These are phyloP conservation scores for Hydrophis major DNA, from an alignment of 2,797 vertebrate genomes.

Conservation along the genomic window DNA sequence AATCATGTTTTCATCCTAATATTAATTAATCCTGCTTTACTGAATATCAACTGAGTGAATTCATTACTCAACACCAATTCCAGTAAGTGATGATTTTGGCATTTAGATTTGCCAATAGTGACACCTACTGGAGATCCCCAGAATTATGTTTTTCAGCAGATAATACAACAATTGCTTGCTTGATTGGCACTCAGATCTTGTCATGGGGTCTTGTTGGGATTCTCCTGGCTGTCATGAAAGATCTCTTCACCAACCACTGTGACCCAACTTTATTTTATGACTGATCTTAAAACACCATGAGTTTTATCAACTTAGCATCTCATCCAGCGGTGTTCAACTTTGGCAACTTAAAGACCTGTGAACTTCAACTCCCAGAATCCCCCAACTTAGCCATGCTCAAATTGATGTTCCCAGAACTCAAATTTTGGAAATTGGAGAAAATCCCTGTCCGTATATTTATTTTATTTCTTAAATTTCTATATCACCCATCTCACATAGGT, in stretches of 20 bases:
- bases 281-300: not conserved
- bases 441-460: not conserved
- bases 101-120: slow-evolving; percentile 77
- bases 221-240: no score
- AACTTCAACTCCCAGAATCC: not conserved
- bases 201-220: not conserved
- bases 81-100: slow-evolving; percentile 13
- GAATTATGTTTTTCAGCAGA: not conserved
- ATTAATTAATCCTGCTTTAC: not conserved
- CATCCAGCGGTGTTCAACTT: not conserved
- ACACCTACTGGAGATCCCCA: slow-evolving; percentile 72
- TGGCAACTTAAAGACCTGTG: not conserved
- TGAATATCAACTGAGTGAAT: not conserved
- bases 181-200: not conserved
- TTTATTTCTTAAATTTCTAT: not conserved
- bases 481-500: not conserved
- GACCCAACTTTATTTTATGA: no score
- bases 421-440: not conserved
- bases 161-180: not conserved
- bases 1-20: not conserved
- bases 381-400: not conserved
- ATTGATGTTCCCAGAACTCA: not conserved
- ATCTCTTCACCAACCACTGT: no score
- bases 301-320: not conserved
- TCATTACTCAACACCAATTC: slow-evolving; percentile 23